Evolutionary conservation across 2,113 vertebrate genomes (phyloP), one percentile per base, ranked within the genome.

Genomic region (Gadus chalcogrammus): DNA sequence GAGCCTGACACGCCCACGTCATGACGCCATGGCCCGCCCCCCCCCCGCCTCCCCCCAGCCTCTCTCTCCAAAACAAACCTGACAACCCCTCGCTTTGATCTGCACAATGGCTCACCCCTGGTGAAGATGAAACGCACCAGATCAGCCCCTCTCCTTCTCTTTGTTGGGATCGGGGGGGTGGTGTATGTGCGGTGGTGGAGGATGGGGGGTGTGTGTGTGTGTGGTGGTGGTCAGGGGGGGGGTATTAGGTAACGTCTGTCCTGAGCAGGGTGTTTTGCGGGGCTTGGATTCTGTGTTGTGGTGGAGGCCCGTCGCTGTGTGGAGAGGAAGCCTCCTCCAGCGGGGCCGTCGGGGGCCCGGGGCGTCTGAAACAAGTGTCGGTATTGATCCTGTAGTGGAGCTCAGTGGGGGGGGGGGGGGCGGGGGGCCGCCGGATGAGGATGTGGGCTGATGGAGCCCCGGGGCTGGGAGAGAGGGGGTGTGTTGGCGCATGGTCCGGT

Each of bases 281-380:
- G 61, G 79, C 11, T 59, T 76, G 61, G 79, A 13, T 59, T 76
- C 72, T 76, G 64, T 70, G 74, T 79, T 87, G 78, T 20, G 79
- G 81, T 82, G 31, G 81, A 5, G 83, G 74, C 68, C 56, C 74
- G 83, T 71, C 80, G 78, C 79, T 72, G 64, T 65, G 70, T 87
- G 85, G 55, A 64, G 67, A 86, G 83, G 76, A 88, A 87, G 83
- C 83, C 79, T 90, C 80, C 76, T 85, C 76, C 52, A 80, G 71
- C 81, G 67, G 67, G 58, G 72, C 76, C 56, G 75, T 80, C 83
- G 73, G 73, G 80, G 70, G 31, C 5, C 76, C 83, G 86, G 86
- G 89, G 88, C 81, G 88, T 86, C 90, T 89, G 80, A 82, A 84
- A 88, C 74, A 88, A 88, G 89, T 87, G 85, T 88, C 82, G 88